phyloP scores from a whole-genome alignment of 1,140 invertebrate genomes.

The Drosophila sp. region DNA sequence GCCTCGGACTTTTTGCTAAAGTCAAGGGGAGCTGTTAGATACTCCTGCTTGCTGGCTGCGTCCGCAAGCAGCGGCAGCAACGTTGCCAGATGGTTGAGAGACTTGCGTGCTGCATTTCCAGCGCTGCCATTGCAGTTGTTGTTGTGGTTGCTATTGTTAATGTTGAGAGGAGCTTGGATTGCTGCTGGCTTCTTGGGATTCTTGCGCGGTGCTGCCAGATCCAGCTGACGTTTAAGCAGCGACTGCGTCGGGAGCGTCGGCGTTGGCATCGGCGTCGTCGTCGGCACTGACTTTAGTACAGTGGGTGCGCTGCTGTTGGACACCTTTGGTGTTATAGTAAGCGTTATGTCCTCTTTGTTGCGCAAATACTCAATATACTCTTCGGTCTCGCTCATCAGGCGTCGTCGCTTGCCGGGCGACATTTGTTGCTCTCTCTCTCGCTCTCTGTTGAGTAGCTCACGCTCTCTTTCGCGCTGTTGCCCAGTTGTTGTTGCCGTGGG shows the following conservation, averaged over 20 bases:
- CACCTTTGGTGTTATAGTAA: conserved; percentile 78
- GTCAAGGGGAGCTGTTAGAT: conserved; percentile 72
- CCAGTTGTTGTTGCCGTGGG: conserved; percentile 74
- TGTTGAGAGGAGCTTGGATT: background rate
- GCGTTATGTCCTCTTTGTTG: conserved; percentile 81
- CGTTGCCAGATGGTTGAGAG: conserved; percentile 74
- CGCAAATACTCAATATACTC: conserved; percentile 84
- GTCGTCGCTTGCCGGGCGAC: conserved; percentile 68
- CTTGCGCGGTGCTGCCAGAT: conserved; percentile 62
- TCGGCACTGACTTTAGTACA: background rate
- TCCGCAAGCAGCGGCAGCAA: conserved; percentile 75
- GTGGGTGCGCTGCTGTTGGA: conserved; percentile 15
- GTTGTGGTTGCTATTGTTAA: conserved; percentile 12
- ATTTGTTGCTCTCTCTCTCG: conserved; percentile 41
- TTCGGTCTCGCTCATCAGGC: conserved; percentile 77
- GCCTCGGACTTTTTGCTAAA: conserved; percentile 74
- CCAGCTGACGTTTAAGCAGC: conserved; percentile 72
- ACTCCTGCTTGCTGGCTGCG: conserved; percentile 78
- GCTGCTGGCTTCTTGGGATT: conserved; percentile 67
- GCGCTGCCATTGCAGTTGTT: conserved; percentile 17
- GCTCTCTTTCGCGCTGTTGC: conserved; percentile 50
- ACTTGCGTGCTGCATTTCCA: conserved; percentile 57
- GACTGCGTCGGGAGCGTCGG: conserved; percentile 41
- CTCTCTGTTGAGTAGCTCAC: conserved; percentile 39
- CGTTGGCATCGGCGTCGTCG: conserved; percentile 30